These are phyloP conservation scores for Marasmarcha lunaedactyla DNA, from an alignment of 2,888 invertebrate genomes.

Conservation along the genomic window DNA sequence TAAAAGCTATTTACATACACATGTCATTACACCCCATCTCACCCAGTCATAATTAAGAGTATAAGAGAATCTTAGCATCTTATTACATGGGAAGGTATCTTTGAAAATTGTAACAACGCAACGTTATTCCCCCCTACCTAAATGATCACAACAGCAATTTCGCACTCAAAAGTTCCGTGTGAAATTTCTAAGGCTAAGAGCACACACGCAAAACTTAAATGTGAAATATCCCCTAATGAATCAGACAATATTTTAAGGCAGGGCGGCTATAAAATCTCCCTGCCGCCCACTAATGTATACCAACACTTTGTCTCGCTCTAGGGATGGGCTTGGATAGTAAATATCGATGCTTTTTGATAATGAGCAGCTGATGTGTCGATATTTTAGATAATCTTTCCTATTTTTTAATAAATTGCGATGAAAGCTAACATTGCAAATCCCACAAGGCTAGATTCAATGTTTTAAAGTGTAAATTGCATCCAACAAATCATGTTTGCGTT, in stretches of 20 bases:
- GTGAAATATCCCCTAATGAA: constrained; percentile 69
- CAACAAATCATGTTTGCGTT: too few relatives aligned
- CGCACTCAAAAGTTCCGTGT: constrained; percentile 40
- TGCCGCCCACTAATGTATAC: constrained; percentile 59
- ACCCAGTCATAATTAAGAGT: constrained; percentile 63
- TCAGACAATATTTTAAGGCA: constrained; percentile 70
- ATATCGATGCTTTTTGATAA: constrained; percentile 38
- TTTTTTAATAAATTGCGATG: too few relatives aligned
- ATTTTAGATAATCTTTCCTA: too few relatives aligned
- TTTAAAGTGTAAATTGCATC: too few relatives aligned
- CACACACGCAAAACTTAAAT: constrained; percentile 61
- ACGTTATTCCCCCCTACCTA: constrained; percentile 42
- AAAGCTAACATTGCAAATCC: too few relatives aligned
- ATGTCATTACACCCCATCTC: constrained; percentile 55
- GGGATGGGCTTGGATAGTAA: constrained; percentile 52
- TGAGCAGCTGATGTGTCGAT: background rate
- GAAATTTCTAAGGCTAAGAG: constrained; percentile 37
- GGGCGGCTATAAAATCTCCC: constrained; percentile 65
- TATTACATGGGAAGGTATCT: constrained; percentile 70
- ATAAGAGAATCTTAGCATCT: constrained; percentile 70
- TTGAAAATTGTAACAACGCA: constrained; percentile 66
- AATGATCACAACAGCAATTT: constrained; percentile 53
- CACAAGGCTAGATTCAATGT: too few relatives aligned
- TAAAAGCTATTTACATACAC: constrained; percentile 65
- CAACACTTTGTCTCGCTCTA: constrained; percentile 58